Evolutionary conservation across 2,797 vertebrate species (phyloP).

Genomic region (Sphenodon punctatus): DNA sequence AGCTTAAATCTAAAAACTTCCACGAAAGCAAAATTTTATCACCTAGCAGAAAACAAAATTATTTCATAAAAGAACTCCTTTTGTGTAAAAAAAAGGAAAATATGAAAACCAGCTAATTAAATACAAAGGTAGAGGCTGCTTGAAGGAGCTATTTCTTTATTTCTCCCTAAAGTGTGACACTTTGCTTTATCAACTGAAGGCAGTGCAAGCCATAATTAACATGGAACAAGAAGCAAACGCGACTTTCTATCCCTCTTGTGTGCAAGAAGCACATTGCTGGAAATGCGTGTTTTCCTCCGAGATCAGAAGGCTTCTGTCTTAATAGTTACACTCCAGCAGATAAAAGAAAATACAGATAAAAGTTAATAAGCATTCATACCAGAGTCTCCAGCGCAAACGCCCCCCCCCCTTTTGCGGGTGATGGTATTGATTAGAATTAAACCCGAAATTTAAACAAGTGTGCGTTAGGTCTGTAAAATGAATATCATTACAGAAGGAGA

Average conservation of each 20-base stretch:
- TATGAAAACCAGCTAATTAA: background rate
- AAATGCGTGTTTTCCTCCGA: conserved; percentile 42
- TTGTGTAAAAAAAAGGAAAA: conserved; percentile 29
- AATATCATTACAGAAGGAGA: conserved; percentile 82
- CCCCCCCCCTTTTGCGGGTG: conserved; percentile 55
- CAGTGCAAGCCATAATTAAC: conserved; percentile 30
- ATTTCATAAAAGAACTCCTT: conserved; percentile 25
- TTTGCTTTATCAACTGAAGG: conserved; percentile 10
- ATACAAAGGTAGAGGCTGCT: conserved; percentile 12
- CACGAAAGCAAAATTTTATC: background rate
- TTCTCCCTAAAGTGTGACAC: no score
- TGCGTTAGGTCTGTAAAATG: conserved; percentile 79
- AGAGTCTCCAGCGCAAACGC: conserved; percentile 14
- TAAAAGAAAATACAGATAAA: conserved; percentile 67
- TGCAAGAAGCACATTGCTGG: background rate
- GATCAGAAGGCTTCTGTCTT: conserved; percentile 50
- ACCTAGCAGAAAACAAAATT: background rate
- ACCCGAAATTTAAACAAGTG: conserved; percentile 79
- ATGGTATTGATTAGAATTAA: conserved; percentile 79
- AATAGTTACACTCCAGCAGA: conserved; percentile 62
- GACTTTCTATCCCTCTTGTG: conserved; percentile 42
- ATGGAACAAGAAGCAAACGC: conserved; percentile 47
- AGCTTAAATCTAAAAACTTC: background rate
- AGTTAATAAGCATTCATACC: conserved; percentile 67
- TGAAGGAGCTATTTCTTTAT: conserved; percentile 15